Percentiles rank a stretch among this genome's conserved stretches.
phyloP scores from a whole-genome alignment of 2,888 invertebrate species.

The Leucophora obtusa region DNA sequence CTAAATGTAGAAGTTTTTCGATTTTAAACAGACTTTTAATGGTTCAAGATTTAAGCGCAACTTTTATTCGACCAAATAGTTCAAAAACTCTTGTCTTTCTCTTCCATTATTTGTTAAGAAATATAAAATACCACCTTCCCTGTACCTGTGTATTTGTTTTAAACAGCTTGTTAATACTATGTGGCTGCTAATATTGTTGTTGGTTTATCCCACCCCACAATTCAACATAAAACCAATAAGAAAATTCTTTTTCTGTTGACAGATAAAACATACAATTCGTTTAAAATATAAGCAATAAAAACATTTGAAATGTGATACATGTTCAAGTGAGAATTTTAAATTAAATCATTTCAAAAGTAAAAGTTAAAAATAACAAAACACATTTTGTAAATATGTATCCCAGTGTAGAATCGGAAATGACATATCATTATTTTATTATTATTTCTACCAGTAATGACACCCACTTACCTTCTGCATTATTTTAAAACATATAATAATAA shows the following conservation, averaged over 20 bases:
- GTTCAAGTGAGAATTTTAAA: slow-evolving; percentile 40
- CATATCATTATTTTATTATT: too few relatives aligned
- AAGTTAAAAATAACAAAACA: too few relatives aligned
- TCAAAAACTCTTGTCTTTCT: too few relatives aligned
- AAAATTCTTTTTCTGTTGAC: slow-evolving; percentile 50
- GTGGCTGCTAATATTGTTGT: neutral
- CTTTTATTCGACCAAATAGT: too few relatives aligned
- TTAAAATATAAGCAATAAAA: slow-evolving; percentile 21
- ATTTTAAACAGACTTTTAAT: too few relatives aligned
- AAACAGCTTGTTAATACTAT: neutral
- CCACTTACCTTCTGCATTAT: too few relatives aligned
- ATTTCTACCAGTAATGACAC: too few relatives aligned
- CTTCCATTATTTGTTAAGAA: too few relatives aligned
- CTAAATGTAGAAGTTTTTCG: too few relatives aligned
- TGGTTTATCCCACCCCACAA: neutral
- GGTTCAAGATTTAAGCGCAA: too few relatives aligned
- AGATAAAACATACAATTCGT: slow-evolving; percentile 28
- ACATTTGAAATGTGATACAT: slow-evolving; percentile 28
- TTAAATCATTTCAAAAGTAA: slow-evolving; percentile 21
- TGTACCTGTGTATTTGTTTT: neutral
- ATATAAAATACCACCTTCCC: neutral
- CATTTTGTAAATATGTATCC: neutral
- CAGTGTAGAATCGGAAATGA: too few relatives aligned
- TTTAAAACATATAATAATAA: too few relatives aligned
- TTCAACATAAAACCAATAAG: slow-evolving; percentile 44